Evolutionary conservation across 2,797 vertebrate genomes (phyloP), one percentile per base, ranked within the genome.

Genomic region (Danionella dracula): DNA sequence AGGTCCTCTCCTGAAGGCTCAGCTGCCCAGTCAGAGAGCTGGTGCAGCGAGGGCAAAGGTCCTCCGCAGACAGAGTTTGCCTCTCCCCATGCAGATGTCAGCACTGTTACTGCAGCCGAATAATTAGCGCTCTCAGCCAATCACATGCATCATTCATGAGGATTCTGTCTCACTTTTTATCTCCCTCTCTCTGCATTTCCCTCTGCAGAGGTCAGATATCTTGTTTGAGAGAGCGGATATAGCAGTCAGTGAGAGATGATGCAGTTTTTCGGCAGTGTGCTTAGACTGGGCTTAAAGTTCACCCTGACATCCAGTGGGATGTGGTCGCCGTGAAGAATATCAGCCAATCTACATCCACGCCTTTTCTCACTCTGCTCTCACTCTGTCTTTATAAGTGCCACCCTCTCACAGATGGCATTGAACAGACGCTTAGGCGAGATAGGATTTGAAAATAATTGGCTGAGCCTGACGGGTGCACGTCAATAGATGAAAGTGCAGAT

Each of bases 391-490:
- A 82, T 76, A 74, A 77, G 74, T 79, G 69, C 80, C 76, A 74
- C 74, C 68, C 75, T 84, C 77, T 67, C 75, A 71, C 85, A 86
- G 87, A 87, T 87, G 84, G 83, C 75, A 73, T 68, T 67, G 77
- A 82, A 78, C 86, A 87, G 83, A 86, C 76, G 80, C 77, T 84
- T 80, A 69, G 78, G 67, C 80, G 66, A 76, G 81, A 87, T 76
- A 78, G 68, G 73, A 80, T 82, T 83, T 53, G 37, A 78, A 84
- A 85, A 84, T 85, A 87, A 87, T 88, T 87, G 80, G 82, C 85
- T 76, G 81, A 85, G 78, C 78, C 57, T 53, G 12, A 38, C 21
- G 20, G 32, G 75, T 75, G 41, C 64, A 31, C 32, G 38, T 56
- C 70, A 68, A 70, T 79, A 70, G 54, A 67, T 68, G 53, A 62